These are phyloP conservation scores for Thymallus thymallus DNA, from an alignment of 2,113 vertebrate species.

Conservation along the genomic window DNA sequence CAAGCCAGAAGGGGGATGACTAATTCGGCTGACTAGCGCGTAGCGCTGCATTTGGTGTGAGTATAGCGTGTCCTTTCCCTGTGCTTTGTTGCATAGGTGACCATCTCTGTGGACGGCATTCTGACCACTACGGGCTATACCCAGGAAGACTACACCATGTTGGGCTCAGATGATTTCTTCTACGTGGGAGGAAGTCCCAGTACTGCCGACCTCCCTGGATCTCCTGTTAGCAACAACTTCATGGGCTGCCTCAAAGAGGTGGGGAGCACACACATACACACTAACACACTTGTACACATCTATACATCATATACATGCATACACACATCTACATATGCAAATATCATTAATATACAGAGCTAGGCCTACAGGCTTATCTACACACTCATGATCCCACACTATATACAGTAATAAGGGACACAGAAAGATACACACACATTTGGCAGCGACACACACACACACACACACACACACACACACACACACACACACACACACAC, in stretches of 20 bases:
- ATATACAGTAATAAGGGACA: constrained; percentile 21
- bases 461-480: constrained; percentile 36
- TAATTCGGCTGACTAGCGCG: constrained; percentile 73
- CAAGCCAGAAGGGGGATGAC: constrained; percentile 55
- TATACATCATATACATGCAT: neutral
- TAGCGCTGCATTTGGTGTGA: constrained; percentile 80
- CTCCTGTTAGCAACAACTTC: constrained; percentile 99
- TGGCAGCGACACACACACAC: constrained; percentile 50
- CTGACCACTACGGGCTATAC: constrained; percentile 99
- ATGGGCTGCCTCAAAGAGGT: constrained; percentile 99
- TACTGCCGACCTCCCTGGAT: constrained; percentile 96
- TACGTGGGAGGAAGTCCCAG: constrained; percentile 99
- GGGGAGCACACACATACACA: neutral
- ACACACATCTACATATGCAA: constrained; percentile 4
- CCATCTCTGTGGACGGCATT: constrained; percentile 99
- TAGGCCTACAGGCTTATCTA: constrained; percentile 24
- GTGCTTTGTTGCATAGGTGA: constrained; percentile 99
- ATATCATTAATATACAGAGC: neutral
- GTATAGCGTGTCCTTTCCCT: constrained; percentile 99
- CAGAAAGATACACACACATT: constrained; percentile 39
- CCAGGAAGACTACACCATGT: constrained; percentile 99
- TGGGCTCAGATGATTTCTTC: constrained; percentile 99
- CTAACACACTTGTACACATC: neutral
- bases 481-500: constrained; percentile 41
- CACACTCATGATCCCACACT: constrained; percentile 27